A percentile compares a stretch with the other conserved stretches of the same genome.
These are phyloP conservation scores for Carcinoscorpius rotundicauda DNA, from an alignment of 1,140 invertebrate genomes.

Conservation along the genomic window DNA sequence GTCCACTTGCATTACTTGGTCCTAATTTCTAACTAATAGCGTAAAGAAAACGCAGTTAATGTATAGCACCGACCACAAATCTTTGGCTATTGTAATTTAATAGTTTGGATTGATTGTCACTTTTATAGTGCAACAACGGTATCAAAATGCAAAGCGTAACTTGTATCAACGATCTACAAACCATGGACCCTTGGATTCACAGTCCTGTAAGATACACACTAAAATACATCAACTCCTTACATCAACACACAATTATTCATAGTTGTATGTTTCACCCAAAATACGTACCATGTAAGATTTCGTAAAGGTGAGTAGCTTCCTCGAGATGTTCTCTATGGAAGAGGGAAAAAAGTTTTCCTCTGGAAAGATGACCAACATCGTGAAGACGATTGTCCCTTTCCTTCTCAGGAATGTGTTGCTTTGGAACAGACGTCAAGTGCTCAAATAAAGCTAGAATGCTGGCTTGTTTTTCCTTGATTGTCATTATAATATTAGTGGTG, in stretches of 20 bases:
- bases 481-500: constrained; percentile 4
- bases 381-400: constrained; percentile 11
- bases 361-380: constrained; percentile 11
- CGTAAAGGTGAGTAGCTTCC: constrained; percentile 13
- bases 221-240: background rate
- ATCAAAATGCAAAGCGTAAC: too few relatives aligned
- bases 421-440: constrained; percentile 11
- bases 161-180: too few relatives aligned
- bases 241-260: background rate
- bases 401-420: constrained; percentile 8
- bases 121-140: too few relatives aligned
- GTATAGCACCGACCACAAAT: too few relatives aligned
- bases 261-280: background rate
- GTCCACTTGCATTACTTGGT: too few relatives aligned
- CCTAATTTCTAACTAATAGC: too few relatives aligned
- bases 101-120: too few relatives aligned
- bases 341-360: constrained; percentile 13
- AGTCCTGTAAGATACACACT: background rate
- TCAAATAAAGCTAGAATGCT: constrained; percentile 15
- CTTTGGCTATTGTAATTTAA: too few relatives aligned
- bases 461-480: constrained; percentile 14
- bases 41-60: too few relatives aligned
- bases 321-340: constrained; percentile 15
- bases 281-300: constrained; percentile 9
- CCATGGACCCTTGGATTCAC: background rate